phyloP scores from a whole-genome alignment of 1,140 invertebrate species.

The Diplogasteroides magnus region DNA sequence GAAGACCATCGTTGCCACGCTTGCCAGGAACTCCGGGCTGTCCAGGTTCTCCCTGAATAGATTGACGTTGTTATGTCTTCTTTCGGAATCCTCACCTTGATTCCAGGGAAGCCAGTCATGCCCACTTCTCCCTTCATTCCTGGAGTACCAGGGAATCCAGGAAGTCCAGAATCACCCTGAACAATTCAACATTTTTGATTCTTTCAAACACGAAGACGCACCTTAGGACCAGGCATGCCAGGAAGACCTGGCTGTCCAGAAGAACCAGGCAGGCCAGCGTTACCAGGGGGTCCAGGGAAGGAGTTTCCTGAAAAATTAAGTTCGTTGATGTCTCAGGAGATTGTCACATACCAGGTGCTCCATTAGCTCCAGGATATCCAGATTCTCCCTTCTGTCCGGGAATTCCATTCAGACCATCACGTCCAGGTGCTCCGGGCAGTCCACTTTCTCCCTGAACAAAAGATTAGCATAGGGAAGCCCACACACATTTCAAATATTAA shows the following conservation, averaged over 20 bases:
- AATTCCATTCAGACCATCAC: conserved; percentile 36
- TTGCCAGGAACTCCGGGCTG: conserved; percentile 55
- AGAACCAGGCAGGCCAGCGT: conserved; percentile 56
- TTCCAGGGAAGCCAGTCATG: conserved; percentile 40
- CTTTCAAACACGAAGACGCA: no score
- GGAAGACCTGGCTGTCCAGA: conserved; percentile 33
- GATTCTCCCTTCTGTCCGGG: conserved; percentile 40
- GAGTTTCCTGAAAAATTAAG: no score
- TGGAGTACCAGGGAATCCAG: conserved; percentile 59
- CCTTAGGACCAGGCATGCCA: conserved; percentile 44
- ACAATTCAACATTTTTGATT: no score
- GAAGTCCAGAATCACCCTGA: conserved; percentile 62
- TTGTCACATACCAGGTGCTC: no score
- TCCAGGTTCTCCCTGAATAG: conserved; percentile 52
- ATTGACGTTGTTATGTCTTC: neutral
- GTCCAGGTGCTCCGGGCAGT: conserved; percentile 30
- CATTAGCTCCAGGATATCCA: conserved; percentile 28
- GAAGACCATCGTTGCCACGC: conserved; percentile 27
- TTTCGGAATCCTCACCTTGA: conserved; percentile 13
- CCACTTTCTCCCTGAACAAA: conserved; percentile 14
- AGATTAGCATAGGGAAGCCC: no score
- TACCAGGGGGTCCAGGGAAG: conserved; percentile 27
- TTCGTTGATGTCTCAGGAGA: no score
- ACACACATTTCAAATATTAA: no score
- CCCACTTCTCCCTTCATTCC: conserved; percentile 42